Evolutionary conservation across 2,797 vertebrate genomes (phyloP), one percentile per base, ranked within the genome.

Genomic region (Tarsius wallacei): DNA sequence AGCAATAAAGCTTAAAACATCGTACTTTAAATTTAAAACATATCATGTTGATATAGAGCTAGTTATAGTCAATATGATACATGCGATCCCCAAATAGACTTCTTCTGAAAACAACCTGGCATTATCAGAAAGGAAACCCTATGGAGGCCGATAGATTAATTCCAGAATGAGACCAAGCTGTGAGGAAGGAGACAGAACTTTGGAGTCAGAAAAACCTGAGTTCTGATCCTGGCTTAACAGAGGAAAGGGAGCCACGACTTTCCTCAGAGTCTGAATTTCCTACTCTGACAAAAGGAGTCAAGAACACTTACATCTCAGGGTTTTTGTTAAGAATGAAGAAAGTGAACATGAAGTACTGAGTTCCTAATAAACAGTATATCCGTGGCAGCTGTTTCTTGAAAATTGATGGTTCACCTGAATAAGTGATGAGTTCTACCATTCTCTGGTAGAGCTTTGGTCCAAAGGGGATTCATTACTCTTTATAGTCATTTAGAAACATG

Each of bases 381-480:
- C 19, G n/a, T 47, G 59, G 31, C 10, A n/a, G 36, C 36, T 63
- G 15, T 51, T 73, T 61, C 96, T 94, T 83, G 78, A 66, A 83
- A n/a, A 95, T 26, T 57, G 64, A 95, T 53, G 85, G 64, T 21
- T 96, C 93, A 91, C 0, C 3, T 87, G 63, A 93, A 77, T 94
- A 86, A 97, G 95, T n/a, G 21, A n/a, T 49, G 95, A 95, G 73
- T 55, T 12, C 68, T n/a, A 63, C 42, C 51, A 82, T 68, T 7
- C 55, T 95, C 61, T 76, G 31, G 24, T 61, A n/a, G 68, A 51
- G 12, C 33, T 12, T 47, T 2, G 51, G 7, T 55, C 49, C 47
- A 53, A 53, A 55, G 13, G 33, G 53, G 59, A 12, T 66, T 85
- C 21, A 42, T 7, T 42, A 17, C 0, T 9, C 19, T 24, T 28